Conservation (phyloP, 2,888 invertebrate genomes). For the Adelphocoris suturalis region DNA sequence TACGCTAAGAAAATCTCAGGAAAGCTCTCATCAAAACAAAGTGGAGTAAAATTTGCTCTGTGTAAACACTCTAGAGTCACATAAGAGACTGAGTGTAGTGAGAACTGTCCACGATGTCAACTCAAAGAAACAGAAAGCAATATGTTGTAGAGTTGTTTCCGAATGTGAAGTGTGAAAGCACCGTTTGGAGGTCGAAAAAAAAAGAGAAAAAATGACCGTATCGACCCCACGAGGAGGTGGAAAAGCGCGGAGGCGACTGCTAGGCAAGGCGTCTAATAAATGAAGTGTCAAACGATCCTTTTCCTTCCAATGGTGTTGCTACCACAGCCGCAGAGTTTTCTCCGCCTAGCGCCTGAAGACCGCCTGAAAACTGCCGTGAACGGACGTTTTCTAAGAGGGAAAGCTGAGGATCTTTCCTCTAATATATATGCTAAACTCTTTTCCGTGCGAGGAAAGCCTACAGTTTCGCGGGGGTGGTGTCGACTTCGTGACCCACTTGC, state of each 20-base stretch:
- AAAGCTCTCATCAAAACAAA: no score
- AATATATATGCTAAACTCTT: conserved; percentile 68
- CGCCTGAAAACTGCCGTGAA: conserved; percentile 10
- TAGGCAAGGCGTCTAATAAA: conserved; percentile 57
- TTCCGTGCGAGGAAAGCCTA: conserved; percentile 32
- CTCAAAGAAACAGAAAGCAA: neutral
- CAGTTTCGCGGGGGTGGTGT: neutral
- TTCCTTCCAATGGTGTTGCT: conserved; percentile 17
- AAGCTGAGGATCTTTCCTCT: conserved; percentile 57
- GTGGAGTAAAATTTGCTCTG: no score
- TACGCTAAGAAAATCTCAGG: no score
- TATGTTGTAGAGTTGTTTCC: neutral
- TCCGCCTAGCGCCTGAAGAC: neutral
- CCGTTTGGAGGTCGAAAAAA: neutral
- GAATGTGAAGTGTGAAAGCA: neutral
- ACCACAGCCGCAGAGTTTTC: neutral
- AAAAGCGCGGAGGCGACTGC: conserved; percentile 35
- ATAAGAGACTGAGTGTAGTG: no score
- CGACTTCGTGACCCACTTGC: conserved; percentile 39
- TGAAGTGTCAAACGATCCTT: conserved; percentile 69
- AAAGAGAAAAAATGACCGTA: neutral
- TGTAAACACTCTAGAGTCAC: no score
- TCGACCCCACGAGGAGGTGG: neutral
- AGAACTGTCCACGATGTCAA: no score
- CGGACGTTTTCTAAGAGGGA: conserved; percentile 44